Evolutionary conservation across 1,140 invertebrate genomes (phyloP), one percentile per base, ranked within the genome.

Genomic region (Trichogramma pretiosum): DNA sequence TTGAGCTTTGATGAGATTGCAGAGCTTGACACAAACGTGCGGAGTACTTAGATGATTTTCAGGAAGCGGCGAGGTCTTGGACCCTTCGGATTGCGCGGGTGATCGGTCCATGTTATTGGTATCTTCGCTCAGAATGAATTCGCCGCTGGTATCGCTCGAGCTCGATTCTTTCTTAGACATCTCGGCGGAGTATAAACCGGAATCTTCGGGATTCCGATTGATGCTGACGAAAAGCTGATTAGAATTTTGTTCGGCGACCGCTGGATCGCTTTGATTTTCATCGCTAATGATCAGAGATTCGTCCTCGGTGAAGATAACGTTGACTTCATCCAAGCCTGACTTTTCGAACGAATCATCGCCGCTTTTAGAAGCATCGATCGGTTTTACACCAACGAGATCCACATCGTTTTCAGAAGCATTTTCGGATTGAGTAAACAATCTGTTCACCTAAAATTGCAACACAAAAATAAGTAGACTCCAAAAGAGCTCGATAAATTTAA

Each of bases 1-100:
- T 58, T 87, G 85, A 14, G 78, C 76, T 57, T 86, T 83, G 42
- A 89, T 81, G 19, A 86, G 68, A 2, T 80, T 78, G 63, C 84
- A 86, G 17, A 88, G 74, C 53, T 83, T 80, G 32, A 80, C 82
- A 62, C 83, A 87, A 10, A 85, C 81, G 60, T 80, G 64, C 50
- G 74, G 62, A 37, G 55, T 16, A 16, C 38, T 43, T 0, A 16
- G 26, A 30, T 51, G 24, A 50, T 28, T 17, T 40, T 44, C 32
- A 5, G 41, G 9, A 11, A 49, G 32, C 16, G 52, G 53, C 8
- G 22, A 38, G 2, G 5, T 34, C 19, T 50, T 35, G 11, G 41
- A 47, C n/a, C n/a, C n/a, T 5, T 11, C 5, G 2, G 51, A 44
- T 16, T 42, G 21, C 14, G 45, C 36, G 11, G 54, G 23, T 34